Evolutionary conservation across 2,797 vertebrate genomes (phyloP), one percentile per base, ranked within the genome.

Genomic region (Saxicola maurus): DNA sequence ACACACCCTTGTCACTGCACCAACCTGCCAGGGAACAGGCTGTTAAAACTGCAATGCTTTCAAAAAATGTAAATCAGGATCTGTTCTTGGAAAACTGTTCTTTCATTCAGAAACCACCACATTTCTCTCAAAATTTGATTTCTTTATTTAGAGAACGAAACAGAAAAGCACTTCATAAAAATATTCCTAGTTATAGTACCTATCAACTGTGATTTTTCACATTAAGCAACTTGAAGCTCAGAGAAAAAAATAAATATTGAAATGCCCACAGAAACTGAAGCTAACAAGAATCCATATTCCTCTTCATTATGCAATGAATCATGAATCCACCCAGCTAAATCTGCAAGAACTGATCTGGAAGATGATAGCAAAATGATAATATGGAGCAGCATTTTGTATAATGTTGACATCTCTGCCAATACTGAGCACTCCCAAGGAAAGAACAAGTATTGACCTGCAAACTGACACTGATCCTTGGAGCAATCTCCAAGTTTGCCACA

Each of bases 401-500:
- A 94, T 52, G 91, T 68, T 93, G 93, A 95, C 88, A 94, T 86
- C 68, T 65, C 82, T 55, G 82, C 90, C 94, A 95, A 89, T 96
- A 95, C 45, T 2, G 55, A 92, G 68, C 87, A 33, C 93, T 87
- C 74, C 21, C 37, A 90, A 91, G 80, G 82, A 82, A 94, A 35
- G 84, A 94, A 86, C 89, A 89, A 82, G 74, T 94, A 96, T 93
- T 97, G 95, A 97, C 94, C 95, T 85, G 89, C 86, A 90, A 93
- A 95, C 87, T 95, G 93, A 96, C 95, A 94, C 92, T 82, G 90
- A 95, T 96, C 92, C 95, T 97, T 90, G 92, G 90, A 95, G 90
- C 92, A 92, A 94, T 96, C 92, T 95, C 95, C 81, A 96, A 94
- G 78, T 97, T 96, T 95, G 94, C 95, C 96, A 98, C 95, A 96